Evolutionary conservation across 2,113 vertebrate species (phyloP).

Genomic region (Apodemus sylvaticus): DNA sequence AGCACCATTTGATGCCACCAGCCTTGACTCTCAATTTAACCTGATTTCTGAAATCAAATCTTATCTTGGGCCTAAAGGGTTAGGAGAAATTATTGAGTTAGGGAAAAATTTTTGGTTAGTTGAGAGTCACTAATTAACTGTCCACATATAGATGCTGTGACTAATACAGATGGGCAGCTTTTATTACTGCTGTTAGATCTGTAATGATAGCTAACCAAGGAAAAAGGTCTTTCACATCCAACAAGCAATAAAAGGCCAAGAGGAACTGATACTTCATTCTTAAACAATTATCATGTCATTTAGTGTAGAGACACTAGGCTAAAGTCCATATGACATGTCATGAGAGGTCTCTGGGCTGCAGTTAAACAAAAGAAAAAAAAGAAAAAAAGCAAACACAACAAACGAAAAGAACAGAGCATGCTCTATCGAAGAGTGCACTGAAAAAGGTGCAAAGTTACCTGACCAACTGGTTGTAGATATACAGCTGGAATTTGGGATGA

Average conservation of each 20-base stretch:
- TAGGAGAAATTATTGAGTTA: conserved; percentile 42
- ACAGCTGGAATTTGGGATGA: conserved; percentile 99
- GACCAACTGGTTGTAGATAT: conserved; percentile 99
- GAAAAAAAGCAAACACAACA: conserved; percentile 57
- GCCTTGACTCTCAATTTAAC: conserved; percentile 44
- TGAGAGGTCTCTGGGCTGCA: conserved; percentile 71
- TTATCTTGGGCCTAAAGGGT: conserved; percentile 52
- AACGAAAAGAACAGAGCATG: conserved; percentile 93
- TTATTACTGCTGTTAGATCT: conserved; percentile 4
- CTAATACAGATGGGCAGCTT: conserved; percentile 1
- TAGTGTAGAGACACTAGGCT: conserved; percentile 73
- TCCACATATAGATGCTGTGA: background rate
- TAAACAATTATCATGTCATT: conserved; percentile 51
- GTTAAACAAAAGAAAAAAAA: conserved; percentile 36
- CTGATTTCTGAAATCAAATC: conserved; percentile 54
- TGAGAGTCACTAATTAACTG: conserved; percentile 32
- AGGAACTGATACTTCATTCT: conserved; percentile 49
- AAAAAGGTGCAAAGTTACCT: conserved; percentile 95
- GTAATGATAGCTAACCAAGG: conserved; percentile 21
- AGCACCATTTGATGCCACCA: background rate
- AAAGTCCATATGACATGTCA: conserved; percentile 65
- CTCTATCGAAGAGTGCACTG: conserved; percentile 92
- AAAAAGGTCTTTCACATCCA: conserved; percentile 49
- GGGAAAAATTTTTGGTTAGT: background rate
- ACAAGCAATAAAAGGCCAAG: conserved; percentile 53